Evolutionary conservation across 2,113 vertebrate species (phyloP), one percentile per base, ranked within the genome.

Genomic region (Acanthochromis polyacanthus): DNA sequence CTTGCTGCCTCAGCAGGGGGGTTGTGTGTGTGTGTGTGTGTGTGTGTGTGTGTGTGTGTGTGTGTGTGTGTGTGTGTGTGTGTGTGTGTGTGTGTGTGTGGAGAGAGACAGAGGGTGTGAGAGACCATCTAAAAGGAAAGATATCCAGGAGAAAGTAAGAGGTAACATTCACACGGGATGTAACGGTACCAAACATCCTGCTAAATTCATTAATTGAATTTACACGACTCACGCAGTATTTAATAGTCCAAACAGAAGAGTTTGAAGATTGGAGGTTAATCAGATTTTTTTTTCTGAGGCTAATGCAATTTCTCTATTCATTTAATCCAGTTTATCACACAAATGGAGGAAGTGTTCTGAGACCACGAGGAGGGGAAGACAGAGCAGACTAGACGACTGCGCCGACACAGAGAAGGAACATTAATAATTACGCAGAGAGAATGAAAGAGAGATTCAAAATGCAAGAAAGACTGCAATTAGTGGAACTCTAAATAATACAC

Each of bases 1-100:
- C 92, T 94, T 94, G 92, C 93, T 92, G 80, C 88, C 92, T 86
- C 92, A 90, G 92, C 88, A 85, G 90, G 92, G 90, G 17, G 17
- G 17, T 48, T 70, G 58, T 75, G 65, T 83, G 11, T 75, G 60
- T 82, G 82, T 79, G 75, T 73, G 30, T 83, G 82, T 53, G 51
- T 59, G 16, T 30, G 50, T n/a, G 40, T 63, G 68, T 52, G 3
- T 53, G 60, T 83, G 82, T 53, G 51, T 59, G 16, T 30, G 50
- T n/a, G 40, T 63, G 68, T 48, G 2, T 53, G 60, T 61, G 53
- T 82, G 75, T 75, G 71, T 64, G 72, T 83, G 82, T 53, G 51
- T 59, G 16, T 30, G 50, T n/a, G 40, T 63, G 68, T 48, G 2
- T 53, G 60, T 61, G 53, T 82, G 75, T 75, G 71, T 64, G 72